Conservation (phyloP, 2,797 vertebrate genomes). For the Rhyacichthys aspro region DNA sequence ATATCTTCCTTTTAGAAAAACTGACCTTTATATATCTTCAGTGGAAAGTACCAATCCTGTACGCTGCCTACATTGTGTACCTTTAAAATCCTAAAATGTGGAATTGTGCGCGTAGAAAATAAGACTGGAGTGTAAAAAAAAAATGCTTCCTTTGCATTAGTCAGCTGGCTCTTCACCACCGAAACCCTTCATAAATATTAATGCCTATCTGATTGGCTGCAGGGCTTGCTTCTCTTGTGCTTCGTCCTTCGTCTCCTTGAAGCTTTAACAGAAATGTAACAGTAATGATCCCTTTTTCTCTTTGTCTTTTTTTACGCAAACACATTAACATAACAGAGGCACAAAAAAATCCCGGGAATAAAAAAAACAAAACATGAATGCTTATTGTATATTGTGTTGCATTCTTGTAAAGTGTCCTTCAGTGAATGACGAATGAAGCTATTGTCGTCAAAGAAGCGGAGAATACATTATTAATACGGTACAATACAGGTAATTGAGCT, state of each 20-base stretch:
- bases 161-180: slow-evolving; percentile 42
- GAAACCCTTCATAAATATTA: slow-evolving; percentile 62
- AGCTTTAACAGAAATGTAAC: slow-evolving; percentile 7
- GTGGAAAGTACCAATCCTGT: no score
- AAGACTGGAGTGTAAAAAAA: slow-evolving; percentile 1
- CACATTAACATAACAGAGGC: slow-evolving; percentile 33
- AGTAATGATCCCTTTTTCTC: slow-evolving; percentile 12
- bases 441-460: slow-evolving; percentile 28
- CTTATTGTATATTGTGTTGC: slow-evolving; percentile 2
- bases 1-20: no score
- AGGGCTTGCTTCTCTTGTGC: slow-evolving; percentile 33
- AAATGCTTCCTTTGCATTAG: slow-evolving; percentile 25
- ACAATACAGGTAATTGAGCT: slow-evolving; percentile 53
- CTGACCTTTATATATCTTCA: no score
- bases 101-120: no score
- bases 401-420: slow-evolving; percentile 30
- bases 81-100: slow-evolving; percentile 1
- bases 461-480: slow-evolving; percentile 62
- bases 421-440: slow-evolving; percentile 16
- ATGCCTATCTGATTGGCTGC: slow-evolving; percentile 50
- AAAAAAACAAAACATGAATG: background rate
- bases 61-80: no score
- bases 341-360: background rate
- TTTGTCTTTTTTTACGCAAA: slow-evolving; percentile 14
- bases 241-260: slow-evolving; percentile 22